These are phyloP conservation scores for Sceloporus tristichus DNA, from an alignment of 2,113 vertebrate species.

Conservation along the genomic window DNA sequence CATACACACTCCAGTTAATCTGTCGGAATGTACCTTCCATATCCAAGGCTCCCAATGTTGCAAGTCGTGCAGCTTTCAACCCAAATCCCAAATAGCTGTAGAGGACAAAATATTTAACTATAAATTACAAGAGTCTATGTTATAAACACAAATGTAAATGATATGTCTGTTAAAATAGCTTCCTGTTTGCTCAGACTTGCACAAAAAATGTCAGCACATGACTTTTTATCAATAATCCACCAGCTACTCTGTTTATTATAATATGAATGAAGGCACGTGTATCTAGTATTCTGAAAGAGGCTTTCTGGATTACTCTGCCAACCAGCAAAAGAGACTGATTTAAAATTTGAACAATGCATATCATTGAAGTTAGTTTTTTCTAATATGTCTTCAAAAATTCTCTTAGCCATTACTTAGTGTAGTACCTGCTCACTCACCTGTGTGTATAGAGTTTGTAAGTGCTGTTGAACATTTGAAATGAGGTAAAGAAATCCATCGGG, in stretches of 20 bases:
- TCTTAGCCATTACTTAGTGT: not conserved
- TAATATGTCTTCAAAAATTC: not conserved
- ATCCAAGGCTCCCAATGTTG: conserved; percentile 91
- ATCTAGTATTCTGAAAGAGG: not conserved
- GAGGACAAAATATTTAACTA: conserved; percentile 35
- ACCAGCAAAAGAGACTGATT: not conserved
- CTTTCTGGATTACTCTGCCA: not conserved
- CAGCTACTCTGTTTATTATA: not conserved
- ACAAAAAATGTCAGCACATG: not conserved
- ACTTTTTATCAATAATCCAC: not conserved
- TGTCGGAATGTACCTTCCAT: conserved; percentile 82
- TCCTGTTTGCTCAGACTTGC: not conserved
- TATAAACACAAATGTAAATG: not conserved
- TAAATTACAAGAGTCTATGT: not conserved
- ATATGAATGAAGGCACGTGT: not conserved
- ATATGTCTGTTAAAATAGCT: conserved; percentile 1
- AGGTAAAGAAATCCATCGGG: conserved; percentile 87
- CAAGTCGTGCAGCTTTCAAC: conserved; percentile 90
- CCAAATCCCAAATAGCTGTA: conserved; percentile 96
- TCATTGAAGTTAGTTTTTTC: not conserved
- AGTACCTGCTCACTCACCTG: conserved; percentile 83
- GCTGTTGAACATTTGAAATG: conserved; percentile 93
- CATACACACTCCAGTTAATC: not conserved
- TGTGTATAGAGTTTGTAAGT: conserved; percentile 95
- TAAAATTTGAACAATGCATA: not conserved